These are phyloP conservation scores for Drosophila equinoxialis DNA, from an alignment of 1,140 invertebrate genomes.

Conservation along the genomic window DNA sequence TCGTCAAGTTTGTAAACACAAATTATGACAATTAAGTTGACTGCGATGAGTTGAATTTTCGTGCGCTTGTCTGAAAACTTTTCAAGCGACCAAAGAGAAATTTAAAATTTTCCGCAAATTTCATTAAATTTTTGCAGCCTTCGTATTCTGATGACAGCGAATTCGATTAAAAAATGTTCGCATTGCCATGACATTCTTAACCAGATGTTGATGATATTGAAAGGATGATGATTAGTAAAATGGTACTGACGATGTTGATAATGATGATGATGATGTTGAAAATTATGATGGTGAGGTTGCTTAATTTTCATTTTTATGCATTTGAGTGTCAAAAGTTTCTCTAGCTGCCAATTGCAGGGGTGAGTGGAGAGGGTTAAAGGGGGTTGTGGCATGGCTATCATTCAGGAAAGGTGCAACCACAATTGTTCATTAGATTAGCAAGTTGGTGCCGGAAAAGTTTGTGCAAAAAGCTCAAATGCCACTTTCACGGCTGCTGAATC, in stretches of 20 bases:
- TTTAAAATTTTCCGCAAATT: slow-evolving; percentile 59
- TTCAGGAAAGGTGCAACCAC: slow-evolving; percentile 69
- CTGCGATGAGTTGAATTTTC: slow-evolving; percentile 59
- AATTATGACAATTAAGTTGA: slow-evolving; percentile 81
- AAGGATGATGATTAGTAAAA: neutral
- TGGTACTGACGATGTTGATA: neutral
- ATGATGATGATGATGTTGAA: neutral
- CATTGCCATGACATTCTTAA: slow-evolving; percentile 7
- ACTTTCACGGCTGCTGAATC: slow-evolving; percentile 78
- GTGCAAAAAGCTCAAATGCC: slow-evolving; percentile 69
- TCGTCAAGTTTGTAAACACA: slow-evolving; percentile 78
- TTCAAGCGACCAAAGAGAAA: slow-evolving; percentile 30
- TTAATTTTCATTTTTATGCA: slow-evolving; percentile 63
- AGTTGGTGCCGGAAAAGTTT: slow-evolving; percentile 66
- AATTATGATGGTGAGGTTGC: neutral
- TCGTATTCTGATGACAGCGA: slow-evolving; percentile 36
- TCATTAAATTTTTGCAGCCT: slow-evolving; percentile 60
- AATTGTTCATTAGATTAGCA: slow-evolving; percentile 81
- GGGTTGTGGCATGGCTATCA: slow-evolving; percentile 36
- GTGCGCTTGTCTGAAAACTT: slow-evolving; percentile 61
- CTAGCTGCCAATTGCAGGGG: slow-evolving; percentile 57
- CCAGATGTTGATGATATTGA: neutral
- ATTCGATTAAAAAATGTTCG: slow-evolving; percentile 60
- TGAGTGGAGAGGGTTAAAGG: slow-evolving; percentile 29
- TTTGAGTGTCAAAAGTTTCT: slow-evolving; percentile 52